Evolutionary conservation across 2,888 invertebrate genomes (phyloP), one percentile per base, ranked within the genome.

Genomic region (Habroteleia sp.): DNA sequence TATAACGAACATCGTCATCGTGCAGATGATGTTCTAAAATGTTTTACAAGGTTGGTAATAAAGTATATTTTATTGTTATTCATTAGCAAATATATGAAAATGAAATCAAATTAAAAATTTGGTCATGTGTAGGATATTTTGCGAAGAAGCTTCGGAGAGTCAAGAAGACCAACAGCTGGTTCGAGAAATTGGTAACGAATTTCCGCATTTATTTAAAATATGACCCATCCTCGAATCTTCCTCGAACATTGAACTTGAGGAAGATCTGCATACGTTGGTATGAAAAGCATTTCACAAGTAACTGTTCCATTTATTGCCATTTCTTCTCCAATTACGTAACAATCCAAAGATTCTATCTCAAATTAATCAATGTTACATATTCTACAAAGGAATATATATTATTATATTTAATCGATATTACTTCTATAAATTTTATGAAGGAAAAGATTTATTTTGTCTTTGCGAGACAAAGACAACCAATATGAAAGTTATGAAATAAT

Each of bases 1-100:
- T 96, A 96, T 85, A 92, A 92, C 1, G 93, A 95, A 23, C 95
- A 96, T 86, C 90, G 92, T 73, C 96, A 96, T 88, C 92, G 96
- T 7, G 91, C 93, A 50, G 94, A 95, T 71, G 96, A 96, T 87
- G 90, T 96, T 42, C 91, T 94, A 76, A 94, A 95, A 83, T 95
- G 96, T 84, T 96, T 96, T 87, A 95, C 95, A 20, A 91, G 89
- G 88, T 88, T 29, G 46, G 31, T 54, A n/a, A n/a, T n/a, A n/a
- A n/a, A n/a, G n/a, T n/a, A n/a, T n/a, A n/a, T 20, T 20, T 3
- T 20, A 20, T 20, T 20, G 20, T n/a, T n/a, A n/a, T n/a, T n/a
- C n/a, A n/a, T n/a, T n/a, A n/a, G n/a, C n/a, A n/a, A n/a, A n/a
- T n/a, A n/a, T n/a, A n/a, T n/a, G n/a, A 16, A 11, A 44, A 17